Conservation (phyloP, 2,888 invertebrate genomes). For the Zaprionus lineosus region DNA sequence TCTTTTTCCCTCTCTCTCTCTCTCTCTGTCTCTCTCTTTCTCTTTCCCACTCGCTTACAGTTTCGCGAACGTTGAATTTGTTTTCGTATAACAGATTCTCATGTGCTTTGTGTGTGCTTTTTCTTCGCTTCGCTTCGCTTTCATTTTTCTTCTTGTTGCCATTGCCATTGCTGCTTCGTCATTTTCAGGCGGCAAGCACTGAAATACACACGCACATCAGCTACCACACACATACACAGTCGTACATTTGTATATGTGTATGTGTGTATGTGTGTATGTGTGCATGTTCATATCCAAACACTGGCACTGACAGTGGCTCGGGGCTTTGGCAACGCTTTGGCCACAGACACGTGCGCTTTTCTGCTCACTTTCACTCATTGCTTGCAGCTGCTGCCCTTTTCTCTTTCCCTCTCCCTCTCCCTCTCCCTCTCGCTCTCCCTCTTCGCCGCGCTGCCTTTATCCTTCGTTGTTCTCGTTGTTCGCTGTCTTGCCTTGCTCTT, state of each 20-base stretch:
- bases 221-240: not conserved
- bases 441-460: conserved; percentile 1
- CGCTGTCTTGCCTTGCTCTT: not conserved
- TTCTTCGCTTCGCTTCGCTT: conserved; percentile 54
- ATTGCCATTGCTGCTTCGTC: conserved; percentile 70
- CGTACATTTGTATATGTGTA: too few relatives aligned
- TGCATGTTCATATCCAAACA: conserved; percentile 1
- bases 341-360: conserved; percentile 77
- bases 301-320: conserved; percentile 41
- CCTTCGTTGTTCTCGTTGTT: conserved; percentile 7
- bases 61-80: conserved; percentile 47
- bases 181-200: conserved; percentile 60
- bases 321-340: conserved; percentile 43
- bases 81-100: conserved; percentile 74
- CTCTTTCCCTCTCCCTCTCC: conserved; percentile 31
- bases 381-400: conserved; percentile 61
- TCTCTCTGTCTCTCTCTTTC: conserved; percentile 23
- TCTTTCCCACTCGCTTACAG: conserved; percentile 6
- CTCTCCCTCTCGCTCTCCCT: conserved; percentile 11
- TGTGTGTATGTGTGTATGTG: too few relatives aligned
- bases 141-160: conserved; percentile 52
- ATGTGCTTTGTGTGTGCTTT: conserved; percentile 64
- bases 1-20: conserved; percentile 2
- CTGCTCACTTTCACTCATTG: conserved; percentile 75
- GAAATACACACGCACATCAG: conserved; percentile 21